phyloP scores from a whole-genome alignment of 2,888 invertebrate genomes.

The Noctua fimbriata region DNA sequence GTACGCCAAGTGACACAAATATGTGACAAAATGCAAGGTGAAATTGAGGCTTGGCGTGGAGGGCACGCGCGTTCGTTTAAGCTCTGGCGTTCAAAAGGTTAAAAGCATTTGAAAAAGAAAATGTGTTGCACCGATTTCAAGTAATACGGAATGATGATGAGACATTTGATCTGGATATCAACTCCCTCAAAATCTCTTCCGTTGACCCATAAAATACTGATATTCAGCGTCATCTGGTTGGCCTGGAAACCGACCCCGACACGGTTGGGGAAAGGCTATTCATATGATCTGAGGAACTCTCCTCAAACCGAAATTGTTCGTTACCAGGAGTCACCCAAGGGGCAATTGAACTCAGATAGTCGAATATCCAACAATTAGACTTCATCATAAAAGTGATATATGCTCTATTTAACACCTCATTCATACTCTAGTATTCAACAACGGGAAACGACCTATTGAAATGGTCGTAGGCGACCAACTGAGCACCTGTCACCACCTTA shows the following conservation, averaged over 20 bases:
- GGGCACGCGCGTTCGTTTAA: too few species aligned
- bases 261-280: not conserved
- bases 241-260: not conserved
- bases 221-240: not conserved
- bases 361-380: constrained; percentile 17
- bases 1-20: too few species aligned
- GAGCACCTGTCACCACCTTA: constrained; percentile 47
- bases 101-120: not conserved
- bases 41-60: too few species aligned
- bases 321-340: too few species aligned
- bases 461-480: constrained; percentile 35
- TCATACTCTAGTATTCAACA: constrained; percentile 11
- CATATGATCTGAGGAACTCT: not conserved
- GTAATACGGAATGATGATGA: not conserved
- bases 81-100: not conserved
- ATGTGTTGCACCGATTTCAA: not conserved
- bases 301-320: not conserved
- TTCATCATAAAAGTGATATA: constrained; percentile 4
- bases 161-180: not conserved
- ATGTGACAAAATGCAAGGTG: too few species aligned
- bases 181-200: not conserved
- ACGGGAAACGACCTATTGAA: constrained; percentile 55
- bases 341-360: not conserved
- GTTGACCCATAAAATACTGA: not conserved
- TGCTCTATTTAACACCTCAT: constrained; percentile 29